Conservation (phyloP, 2,113 vertebrate species). For the Microcebus griseorufus region DNA sequence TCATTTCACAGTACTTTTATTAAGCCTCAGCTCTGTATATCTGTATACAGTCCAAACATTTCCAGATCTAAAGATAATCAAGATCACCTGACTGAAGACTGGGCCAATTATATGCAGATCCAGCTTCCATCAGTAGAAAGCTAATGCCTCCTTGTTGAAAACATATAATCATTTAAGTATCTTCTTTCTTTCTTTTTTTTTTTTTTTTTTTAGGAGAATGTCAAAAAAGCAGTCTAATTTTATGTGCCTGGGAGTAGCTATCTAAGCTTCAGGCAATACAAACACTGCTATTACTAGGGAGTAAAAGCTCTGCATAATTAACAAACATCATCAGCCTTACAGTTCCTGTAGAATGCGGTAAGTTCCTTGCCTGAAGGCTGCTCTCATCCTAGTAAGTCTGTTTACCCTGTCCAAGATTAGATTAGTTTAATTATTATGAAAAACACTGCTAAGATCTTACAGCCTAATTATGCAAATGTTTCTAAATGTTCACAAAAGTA, state of each 20-base stretch:
- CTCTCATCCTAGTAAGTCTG: constrained; percentile 95
- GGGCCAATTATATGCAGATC: constrained; percentile 87
- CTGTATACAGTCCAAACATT: constrained; percentile 50
- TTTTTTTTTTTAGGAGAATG: constrained; percentile 79
- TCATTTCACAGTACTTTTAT: constrained; percentile 58
- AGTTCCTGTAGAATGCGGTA: constrained; percentile 91
- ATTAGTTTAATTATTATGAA: constrained; percentile 99
- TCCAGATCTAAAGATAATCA: constrained; percentile 86
- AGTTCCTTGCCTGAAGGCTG: constrained; percentile 96
- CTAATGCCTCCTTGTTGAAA: constrained; percentile 89
- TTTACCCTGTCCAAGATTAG: constrained; percentile 99
- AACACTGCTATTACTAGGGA: constrained; percentile 94
- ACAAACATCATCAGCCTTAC: constrained; percentile 97
- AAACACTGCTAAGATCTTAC: constrained; percentile 96
- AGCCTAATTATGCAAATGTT: constrained; percentile 99
- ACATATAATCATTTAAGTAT: constrained; percentile 87
- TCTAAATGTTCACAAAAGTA: constrained; percentile 96
- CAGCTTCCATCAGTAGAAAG: constrained; percentile 85
- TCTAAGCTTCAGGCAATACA: constrained; percentile 96
- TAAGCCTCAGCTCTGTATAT: constrained; percentile 34
- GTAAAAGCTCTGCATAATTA: constrained; percentile 97
- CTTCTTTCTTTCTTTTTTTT: constrained; percentile 47
- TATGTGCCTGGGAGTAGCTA: constrained; percentile 91
- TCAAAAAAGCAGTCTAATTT: constrained; percentile 90
- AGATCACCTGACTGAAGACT: constrained; percentile 86